Evolutionary conservation across 2,888 invertebrate species (phyloP), one percentile per base, ranked within the genome.

Genomic region (Acanthosepion pharaonis): DNA sequence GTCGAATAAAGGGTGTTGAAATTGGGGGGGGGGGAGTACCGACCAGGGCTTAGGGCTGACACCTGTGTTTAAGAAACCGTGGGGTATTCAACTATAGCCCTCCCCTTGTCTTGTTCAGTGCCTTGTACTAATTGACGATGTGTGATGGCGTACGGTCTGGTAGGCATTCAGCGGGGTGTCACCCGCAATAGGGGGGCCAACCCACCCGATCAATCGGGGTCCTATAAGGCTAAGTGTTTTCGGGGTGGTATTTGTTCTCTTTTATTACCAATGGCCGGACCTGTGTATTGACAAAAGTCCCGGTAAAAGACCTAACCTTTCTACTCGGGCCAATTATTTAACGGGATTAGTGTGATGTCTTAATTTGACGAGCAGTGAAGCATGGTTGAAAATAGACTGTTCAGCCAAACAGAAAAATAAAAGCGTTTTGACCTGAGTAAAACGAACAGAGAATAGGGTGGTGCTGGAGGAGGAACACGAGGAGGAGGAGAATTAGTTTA

Each of bases 51-150:
- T 78, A 6, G 3, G 78, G n/a, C 8, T 78, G 78, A 78, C 78
- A 78, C 78, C 78, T 78, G 78, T 78, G 78, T 78, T 78, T 78
- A 78, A 78, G 78, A 78, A 78, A 78, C 78, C 78, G 78, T n/a
- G n/a, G 78, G 78, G n/a, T 78, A 78, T 78, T 78, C 78, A 78
- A n/a, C 15, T n/a, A 11, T 5, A 4, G 78, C 78, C 78, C 78
- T 78, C 15, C 78, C 78, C 78, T 78, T n/a, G 11, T n/a, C n/a
- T 78, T 78, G 78, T 78, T 78, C 78, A 15, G 18, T 15, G n/a
- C 78, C 15, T 33, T 78, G 78, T 78, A 78, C 78, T 78, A 78
- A 78, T 78, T 78, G 78, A n/a, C 78, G 78, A 78, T 78, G 78
- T 78, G 78, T 78, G 78, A 78, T 78, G 78, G 78, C 78, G 78